Percentiles rank a stretch among this genome's conserved stretches.
phyloP scores from a whole-genome alignment of 2,113 vertebrate genomes.

The Microtus richardsoni region DNA sequence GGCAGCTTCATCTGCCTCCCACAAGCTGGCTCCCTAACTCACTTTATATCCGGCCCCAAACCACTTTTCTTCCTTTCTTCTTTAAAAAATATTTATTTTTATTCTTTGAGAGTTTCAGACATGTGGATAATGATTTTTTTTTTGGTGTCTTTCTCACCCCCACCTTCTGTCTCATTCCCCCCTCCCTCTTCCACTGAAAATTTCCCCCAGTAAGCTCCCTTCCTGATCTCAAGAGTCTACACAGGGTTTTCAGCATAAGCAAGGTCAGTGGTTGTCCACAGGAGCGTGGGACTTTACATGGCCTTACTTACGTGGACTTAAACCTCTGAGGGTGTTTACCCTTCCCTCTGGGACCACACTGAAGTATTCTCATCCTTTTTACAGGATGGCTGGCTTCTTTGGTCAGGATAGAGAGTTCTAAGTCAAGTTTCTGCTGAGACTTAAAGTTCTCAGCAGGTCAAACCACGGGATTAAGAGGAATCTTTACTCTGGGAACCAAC shows the following conservation, averaged over 20 bases:
- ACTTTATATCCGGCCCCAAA: not conserved
- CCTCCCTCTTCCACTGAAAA: not conserved
- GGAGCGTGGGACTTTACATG: not conserved
- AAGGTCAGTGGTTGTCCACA: too few relatives aligned
- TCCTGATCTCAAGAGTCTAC: not conserved
- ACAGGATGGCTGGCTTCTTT: not conserved
- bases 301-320: not conserved
- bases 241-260: not conserved
- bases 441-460: not conserved
- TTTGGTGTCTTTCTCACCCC: not conserved
- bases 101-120: not conserved
- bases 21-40: not conserved
- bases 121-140: not conserved
- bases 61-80: not conserved
- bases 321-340: not conserved
- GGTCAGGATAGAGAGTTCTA: constrained; percentile 2
- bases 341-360: not conserved
- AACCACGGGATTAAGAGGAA: not conserved
- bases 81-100: not conserved
- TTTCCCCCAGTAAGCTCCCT: not conserved
- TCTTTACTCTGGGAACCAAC: not conserved
- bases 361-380: not conserved
- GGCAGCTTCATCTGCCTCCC: not conserved
- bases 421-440: not conserved
- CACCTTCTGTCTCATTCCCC: not conserved